These are phyloP conservation scores for Hirtodrosophila confusa DNA, from an alignment of 2,888 invertebrate genomes.

Conservation along the genomic window DNA sequence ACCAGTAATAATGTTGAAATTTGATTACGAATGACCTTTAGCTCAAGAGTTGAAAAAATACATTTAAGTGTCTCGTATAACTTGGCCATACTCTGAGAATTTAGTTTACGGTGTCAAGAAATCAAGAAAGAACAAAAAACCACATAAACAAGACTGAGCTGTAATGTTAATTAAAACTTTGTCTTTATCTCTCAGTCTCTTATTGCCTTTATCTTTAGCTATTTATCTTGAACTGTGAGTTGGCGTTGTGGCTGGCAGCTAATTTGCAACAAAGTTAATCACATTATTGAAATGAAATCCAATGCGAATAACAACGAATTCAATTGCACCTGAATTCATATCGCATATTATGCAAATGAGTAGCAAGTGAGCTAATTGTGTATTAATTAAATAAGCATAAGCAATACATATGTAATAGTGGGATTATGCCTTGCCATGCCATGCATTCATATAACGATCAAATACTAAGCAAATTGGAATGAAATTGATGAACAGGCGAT, in stretches of 20 bases:
- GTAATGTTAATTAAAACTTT: slow-evolving; percentile 73
- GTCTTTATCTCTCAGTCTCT: slow-evolving; percentile 17
- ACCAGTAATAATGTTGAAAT: too few relatives aligned
- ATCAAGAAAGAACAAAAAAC: slow-evolving; percentile 2
- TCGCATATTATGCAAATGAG: slow-evolving; percentile 69
- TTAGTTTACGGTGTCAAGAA: slow-evolving; percentile 29
- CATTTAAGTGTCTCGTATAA: slow-evolving; percentile 1
- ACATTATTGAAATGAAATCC: slow-evolving; percentile 59
- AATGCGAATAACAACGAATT: slow-evolving; percentile 45
- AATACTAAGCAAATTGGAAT: slow-evolving; percentile 38
- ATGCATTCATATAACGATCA: slow-evolving; percentile 14
- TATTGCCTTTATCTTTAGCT: slow-evolving; percentile 20
- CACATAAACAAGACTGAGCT: slow-evolving; percentile 35
- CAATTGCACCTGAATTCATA: slow-evolving; percentile 47
- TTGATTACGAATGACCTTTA: slow-evolving; percentile 21
- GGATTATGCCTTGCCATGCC: slow-evolving; percentile 44
- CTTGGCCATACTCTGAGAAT: slow-evolving; percentile 8
- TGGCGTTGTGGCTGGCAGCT: slow-evolving; percentile 46
- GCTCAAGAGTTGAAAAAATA: slow-evolving; percentile 8
- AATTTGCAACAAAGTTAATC: slow-evolving; percentile 68
- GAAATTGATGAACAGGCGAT: slow-evolving; percentile 32
- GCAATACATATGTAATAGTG: slow-evolving; percentile 51
- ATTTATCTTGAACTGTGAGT: slow-evolving; percentile 31
- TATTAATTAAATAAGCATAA: slow-evolving; percentile 66
- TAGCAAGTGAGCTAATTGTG: slow-evolving; percentile 64